phyloP scores from a whole-genome alignment of 2,113 vertebrate species.

The Nibea albiflora region DNA sequence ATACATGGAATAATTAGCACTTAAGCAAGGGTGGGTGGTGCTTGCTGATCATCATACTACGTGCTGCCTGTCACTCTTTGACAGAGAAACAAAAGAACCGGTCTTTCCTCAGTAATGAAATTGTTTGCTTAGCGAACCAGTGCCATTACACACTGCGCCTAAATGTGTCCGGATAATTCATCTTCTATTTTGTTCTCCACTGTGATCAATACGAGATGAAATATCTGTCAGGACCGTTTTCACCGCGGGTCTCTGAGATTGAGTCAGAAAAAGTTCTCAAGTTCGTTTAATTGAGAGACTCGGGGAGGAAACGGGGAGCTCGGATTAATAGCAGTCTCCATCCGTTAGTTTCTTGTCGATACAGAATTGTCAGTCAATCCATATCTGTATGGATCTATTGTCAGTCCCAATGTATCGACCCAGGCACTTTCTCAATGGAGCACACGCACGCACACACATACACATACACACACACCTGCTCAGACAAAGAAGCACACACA shows the following conservation, averaged over 20 bases:
- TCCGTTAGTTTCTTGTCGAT: constrained; percentile 40
- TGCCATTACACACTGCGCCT: constrained; percentile 28
- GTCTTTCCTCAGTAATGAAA: constrained; percentile 40
- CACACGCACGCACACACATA: neutral
- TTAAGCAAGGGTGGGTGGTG: constrained; percentile 53
- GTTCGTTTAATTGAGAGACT: constrained; percentile 38
- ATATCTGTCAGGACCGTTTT: constrained; percentile 32
- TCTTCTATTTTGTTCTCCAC: neutral
- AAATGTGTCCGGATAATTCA: constrained; percentile 23
- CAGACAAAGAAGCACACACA: neutral
- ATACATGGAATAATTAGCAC: constrained; percentile 61
- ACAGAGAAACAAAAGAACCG: constrained; percentile 45
- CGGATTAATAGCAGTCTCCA: constrained; percentile 30
- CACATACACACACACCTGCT: constrained; percentile 3
- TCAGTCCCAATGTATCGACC: constrained; percentile 13
- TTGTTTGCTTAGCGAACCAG: constrained; percentile 40
- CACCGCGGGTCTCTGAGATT: constrained; percentile 1
- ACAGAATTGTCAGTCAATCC: constrained; percentile 58
- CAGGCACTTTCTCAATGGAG: neutral
- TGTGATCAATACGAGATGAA: constrained; percentile 38
- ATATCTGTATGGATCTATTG: constrained; percentile 59
- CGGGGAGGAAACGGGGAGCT: neutral
- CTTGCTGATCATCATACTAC: constrained; percentile 39
- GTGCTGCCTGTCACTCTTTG: constrained; percentile 55
- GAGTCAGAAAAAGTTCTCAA: constrained; percentile 37